A percentile compares a stretch with the other conserved stretches of the same genome.
phyloP scores from a whole-genome alignment of 37 sponge, comb jelly and placozoan species.

The Spongilla lacustris region DNA sequence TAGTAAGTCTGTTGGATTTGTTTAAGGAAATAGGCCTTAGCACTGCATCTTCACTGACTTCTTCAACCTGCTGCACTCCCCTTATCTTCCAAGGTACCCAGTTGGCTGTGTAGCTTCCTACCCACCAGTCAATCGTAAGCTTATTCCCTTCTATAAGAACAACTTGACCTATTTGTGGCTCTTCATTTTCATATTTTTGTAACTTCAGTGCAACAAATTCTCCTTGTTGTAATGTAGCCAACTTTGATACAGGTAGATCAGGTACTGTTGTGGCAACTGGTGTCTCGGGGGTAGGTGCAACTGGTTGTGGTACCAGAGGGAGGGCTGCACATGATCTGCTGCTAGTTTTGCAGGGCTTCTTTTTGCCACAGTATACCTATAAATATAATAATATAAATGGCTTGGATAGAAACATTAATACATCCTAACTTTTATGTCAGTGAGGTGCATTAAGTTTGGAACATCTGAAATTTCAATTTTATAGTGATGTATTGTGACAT shows the following conservation, averaged over 20 bases:
- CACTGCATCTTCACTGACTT: neutral
- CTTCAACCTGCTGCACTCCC: neutral
- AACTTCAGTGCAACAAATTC: neutral
- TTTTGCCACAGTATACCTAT: neutral
- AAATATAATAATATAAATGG: neutral
- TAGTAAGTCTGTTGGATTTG: neutral
- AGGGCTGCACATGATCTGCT: neutral
- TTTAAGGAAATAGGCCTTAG: neutral
- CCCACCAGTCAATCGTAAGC: neutral
- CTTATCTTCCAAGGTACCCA: neutral
- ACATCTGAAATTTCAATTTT: neutral
- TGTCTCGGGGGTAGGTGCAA: neutral
- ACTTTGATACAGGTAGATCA: neutral
- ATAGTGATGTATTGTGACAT: neutral
- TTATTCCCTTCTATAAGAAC: neutral
- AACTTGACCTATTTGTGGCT: neutral
- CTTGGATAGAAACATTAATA: neutral
- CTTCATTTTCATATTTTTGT: neutral
- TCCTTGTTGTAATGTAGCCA: neutral
- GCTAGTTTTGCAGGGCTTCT: neutral
- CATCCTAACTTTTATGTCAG: neutral
- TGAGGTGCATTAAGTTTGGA: neutral
- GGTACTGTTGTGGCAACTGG: neutral
- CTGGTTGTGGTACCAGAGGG: neutral
- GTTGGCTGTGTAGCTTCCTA: neutral